These are phyloP conservation scores for Bombycilla garrulus DNA, from an alignment of 2,113 vertebrate species.

Conservation along the genomic window DNA sequence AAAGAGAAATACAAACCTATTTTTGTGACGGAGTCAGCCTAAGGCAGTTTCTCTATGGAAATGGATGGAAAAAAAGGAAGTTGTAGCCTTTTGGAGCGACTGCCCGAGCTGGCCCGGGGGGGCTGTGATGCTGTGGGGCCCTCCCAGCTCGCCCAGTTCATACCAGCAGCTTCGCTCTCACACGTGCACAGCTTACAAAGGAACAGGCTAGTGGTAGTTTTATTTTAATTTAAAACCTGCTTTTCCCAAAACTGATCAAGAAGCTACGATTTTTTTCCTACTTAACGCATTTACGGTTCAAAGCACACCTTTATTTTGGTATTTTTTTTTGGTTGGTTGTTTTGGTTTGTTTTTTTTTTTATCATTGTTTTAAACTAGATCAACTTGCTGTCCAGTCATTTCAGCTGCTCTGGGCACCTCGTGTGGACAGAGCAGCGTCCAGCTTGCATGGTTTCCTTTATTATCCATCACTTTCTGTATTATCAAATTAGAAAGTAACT, in stretches of 20 bases:
- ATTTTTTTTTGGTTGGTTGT: not conserved
- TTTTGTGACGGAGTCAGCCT: conserved; percentile 93
- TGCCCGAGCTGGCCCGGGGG: conserved; percentile 71
- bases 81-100: conserved; percentile 49
- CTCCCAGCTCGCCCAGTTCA: conserved; percentile 81
- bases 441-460: conserved; percentile 58
- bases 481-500: conserved; percentile 83
- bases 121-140: not conserved
- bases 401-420: conserved; percentile 70
- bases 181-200: conserved; percentile 77
- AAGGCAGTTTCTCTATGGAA: conserved; percentile 82
- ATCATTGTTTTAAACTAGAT: conserved; percentile 76
- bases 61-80: conserved; percentile 54
- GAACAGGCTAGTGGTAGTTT: conserved; percentile 67
- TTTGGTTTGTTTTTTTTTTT: not conserved
- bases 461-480: conserved; percentile 74
- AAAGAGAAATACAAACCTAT: conserved; percentile 89
- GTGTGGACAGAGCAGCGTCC: not conserved
- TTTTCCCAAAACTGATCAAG: conserved; percentile 74
- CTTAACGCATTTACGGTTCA: conserved; percentile 81
- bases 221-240: conserved; percentile 68
- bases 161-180: conserved; percentile 79
- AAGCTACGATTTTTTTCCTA: conserved; percentile 74
- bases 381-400: conserved; percentile 84
- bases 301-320: conserved; percentile 80